Conservation (phyloP, 2,888 invertebrate genomes). For the Xanthostigma xanthostigma region DNA sequence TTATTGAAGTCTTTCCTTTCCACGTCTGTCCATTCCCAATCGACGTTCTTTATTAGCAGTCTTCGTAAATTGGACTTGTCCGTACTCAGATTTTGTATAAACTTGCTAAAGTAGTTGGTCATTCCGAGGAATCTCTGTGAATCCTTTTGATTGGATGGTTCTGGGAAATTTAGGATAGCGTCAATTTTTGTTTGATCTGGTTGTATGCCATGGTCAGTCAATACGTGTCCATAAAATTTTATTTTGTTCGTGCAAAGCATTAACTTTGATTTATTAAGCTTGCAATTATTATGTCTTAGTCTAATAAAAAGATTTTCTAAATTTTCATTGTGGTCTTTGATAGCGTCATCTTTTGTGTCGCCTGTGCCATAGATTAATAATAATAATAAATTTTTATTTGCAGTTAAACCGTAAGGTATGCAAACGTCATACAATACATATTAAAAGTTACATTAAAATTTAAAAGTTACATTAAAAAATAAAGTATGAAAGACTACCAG, state of each 20-base stretch:
- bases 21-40: constrained; percentile 9
- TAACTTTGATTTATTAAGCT: constrained; percentile 14
- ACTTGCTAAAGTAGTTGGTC: constrained; percentile 14
- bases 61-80: constrained; percentile 14
- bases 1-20: constrained; percentile 13
- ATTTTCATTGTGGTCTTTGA: too few relatives aligned
- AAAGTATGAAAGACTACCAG: too few relatives aligned
- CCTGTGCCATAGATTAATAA: constrained; percentile 9
- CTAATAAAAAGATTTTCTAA: constrained; percentile 11
- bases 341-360: constrained; percentile 10
- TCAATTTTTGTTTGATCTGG: constrained; percentile 8
- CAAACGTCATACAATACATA: too few relatives aligned
- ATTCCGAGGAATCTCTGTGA: constrained; percentile 15
- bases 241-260: constrained; percentile 8
- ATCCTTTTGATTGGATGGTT: constrained; percentile 11
- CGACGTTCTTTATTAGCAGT: constrained; percentile 11
- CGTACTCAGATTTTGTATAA: constrained; percentile 14
- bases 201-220: constrained; percentile 4
- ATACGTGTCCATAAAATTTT: constrained; percentile 13
- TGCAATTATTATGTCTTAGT: constrained; percentile 9
- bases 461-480: too few relatives aligned
- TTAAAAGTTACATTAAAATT: too few relatives aligned
- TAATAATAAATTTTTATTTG: too few relatives aligned
- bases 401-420: too few relatives aligned
- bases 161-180: constrained; percentile 13